phyloP scores from a whole-genome alignment of 2,888 invertebrate genomes.

The Hemistola chrysoprasaria region DNA sequence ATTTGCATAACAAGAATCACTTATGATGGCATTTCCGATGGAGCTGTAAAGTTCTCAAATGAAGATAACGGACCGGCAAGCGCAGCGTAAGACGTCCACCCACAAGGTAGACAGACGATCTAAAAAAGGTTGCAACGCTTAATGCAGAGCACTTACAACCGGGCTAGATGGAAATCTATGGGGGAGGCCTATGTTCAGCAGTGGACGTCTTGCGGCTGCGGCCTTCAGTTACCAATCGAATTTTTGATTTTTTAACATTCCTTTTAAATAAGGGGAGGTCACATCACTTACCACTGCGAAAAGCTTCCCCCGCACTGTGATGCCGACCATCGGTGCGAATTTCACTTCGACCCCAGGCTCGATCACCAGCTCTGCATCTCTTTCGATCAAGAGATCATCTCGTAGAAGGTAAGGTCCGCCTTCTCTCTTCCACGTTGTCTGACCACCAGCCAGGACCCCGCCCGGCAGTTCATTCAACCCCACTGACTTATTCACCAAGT shows the following conservation, averaged over 20 bases:
- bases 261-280: too few relatives aligned
- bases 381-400: constrained; percentile 90
- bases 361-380: constrained; percentile 90
- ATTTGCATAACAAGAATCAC: constrained; percentile 7
- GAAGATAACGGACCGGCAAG: too few relatives aligned
- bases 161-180: too few relatives aligned
- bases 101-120: too few relatives aligned
- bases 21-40: background rate
- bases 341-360: constrained; percentile 95
- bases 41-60: too few relatives aligned
- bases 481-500: constrained; percentile 65
- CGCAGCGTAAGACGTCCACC: too few relatives aligned
- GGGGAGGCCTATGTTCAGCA: too few relatives aligned
- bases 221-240: too few relatives aligned
- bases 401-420: constrained; percentile 89
- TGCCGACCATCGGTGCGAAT: constrained; percentile 95
- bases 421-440: constrained; percentile 76
- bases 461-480: constrained; percentile 84
- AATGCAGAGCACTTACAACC: too few relatives aligned
- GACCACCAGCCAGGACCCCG: constrained; percentile 83
- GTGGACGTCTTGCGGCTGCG: too few relatives aligned
- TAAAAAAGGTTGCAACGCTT: too few relatives aligned
- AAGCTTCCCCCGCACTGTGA: constrained; percentile 95
- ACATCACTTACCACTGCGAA: constrained; percentile 90
- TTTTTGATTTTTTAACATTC: too few relatives aligned